Conservation (phyloP, 2,113 vertebrate genomes). For the Origma solitaria region DNA sequence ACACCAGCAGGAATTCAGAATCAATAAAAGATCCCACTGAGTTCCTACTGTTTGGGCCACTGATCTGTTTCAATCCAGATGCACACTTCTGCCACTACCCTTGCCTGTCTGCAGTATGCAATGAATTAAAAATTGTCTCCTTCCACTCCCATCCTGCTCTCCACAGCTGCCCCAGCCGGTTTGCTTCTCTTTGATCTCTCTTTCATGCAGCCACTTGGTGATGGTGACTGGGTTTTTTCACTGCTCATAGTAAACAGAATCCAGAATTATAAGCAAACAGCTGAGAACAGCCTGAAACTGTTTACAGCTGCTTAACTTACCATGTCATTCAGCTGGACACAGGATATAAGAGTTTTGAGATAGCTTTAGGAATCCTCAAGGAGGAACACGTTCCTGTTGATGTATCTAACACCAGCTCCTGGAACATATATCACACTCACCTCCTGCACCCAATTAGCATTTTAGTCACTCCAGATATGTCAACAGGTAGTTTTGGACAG, state of each 20-base stretch:
- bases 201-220: background rate
- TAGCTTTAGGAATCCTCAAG: background rate
- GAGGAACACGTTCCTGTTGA: background rate
- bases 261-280: background rate
- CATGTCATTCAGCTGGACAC: rapidly evolving
- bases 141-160: background rate
- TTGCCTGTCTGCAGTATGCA: background rate
- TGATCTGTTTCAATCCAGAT: background rate
- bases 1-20: background rate
- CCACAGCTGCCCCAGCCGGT: background rate
- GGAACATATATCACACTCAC: rapidly evolving
- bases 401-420: background rate
- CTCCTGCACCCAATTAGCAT: background rate
- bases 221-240: background rate
- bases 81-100: background rate
- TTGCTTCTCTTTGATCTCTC: background rate
- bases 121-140: background rate
- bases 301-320: background rate
- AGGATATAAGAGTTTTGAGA: background rate
- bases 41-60: background rate
- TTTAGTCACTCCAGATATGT: background rate
- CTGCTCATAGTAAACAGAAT: background rate
- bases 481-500: background rate
- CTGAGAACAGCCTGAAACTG: background rate
- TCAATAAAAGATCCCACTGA: background rate